Base-by-base conservation (phyloP, 53 echinoderm and acorn worm genomes). In the Patiria pectinifera region DNA sequence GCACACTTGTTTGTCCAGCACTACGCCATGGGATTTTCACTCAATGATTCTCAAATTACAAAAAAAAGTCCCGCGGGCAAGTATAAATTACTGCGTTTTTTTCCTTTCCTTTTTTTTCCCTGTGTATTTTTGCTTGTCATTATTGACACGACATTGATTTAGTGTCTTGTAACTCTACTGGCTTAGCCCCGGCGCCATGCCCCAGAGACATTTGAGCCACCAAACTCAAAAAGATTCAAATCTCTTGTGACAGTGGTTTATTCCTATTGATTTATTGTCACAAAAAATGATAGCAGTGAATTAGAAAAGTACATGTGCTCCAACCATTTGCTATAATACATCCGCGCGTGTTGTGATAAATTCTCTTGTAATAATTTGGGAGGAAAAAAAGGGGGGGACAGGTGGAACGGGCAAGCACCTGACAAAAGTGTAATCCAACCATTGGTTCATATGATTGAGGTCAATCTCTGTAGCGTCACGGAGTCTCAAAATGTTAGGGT, bases 191-290 rank as follows among this genome's bases (percentile, higher is more conserved):
- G 87, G 78, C 87, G 78, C 87, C 78, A 87, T 18, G 18, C 6
- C 59, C 78, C 78, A 19, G 58, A 24, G 76, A 78, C 59, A 60
- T 77, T 48, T 21, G 14, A 82, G 59, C 82, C 21, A 19, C 25
- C 26, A 53, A 18, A 4, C 19, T 16, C 72, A 75, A 45, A 35
- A 53, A 48, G 87, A 43, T 77, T 60, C 62, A 49, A 87, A 87
- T 77, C 87, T 59, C 76, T 61, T 21, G 24, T 76, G 87, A 77
- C 60, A 78, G 59, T 87, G 78, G 35, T 87, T 87, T 77, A 87
- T 87, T 59, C 87, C 43, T 13, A 60, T 87, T 87, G 87, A 87
- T 87, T 87, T 77, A 87, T 87, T 78, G 87, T 87, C 78, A 87
- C 6, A 46, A 87, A 45, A 60, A 85, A 85, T 25, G 87, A 78